Percentiles rank a stretch among this genome's conserved stretches.
These are phyloP conservation scores for Takifugu rubripes DNA, from an alignment of 2,797 vertebrate genomes.

Conservation along the genomic window DNA sequence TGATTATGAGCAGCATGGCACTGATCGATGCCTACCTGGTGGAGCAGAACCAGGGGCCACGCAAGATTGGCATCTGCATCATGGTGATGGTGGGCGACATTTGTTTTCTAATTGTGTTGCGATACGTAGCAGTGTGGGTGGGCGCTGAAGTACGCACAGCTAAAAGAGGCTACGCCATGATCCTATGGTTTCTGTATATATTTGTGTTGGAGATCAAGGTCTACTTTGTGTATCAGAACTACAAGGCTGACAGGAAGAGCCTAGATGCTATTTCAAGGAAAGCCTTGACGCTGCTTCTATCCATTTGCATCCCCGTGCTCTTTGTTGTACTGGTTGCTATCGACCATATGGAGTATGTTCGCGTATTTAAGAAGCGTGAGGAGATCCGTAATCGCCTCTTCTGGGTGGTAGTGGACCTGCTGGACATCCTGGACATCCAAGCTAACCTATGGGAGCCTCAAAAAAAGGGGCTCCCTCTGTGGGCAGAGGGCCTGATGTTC, in stretches of 20 bases:
- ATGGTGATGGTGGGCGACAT: conserved; percentile 87
- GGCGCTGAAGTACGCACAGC: conserved; percentile 86
- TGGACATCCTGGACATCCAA: conserved; percentile 88
- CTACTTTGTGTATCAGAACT: conserved; percentile 89
- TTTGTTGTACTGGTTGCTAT: conserved; percentile 80
- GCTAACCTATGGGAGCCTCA: conserved; percentile 86
- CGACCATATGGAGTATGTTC: conserved; percentile 86
- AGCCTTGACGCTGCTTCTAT: conserved; percentile 76
- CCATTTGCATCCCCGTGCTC: conserved; percentile 77
- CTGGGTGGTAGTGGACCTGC: conserved; percentile 87
- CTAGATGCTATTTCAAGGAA: conserved; percentile 80
- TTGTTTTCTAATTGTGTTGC: conserved; percentile 84
- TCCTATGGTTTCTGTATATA: conserved; percentile 84
- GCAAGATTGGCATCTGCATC: conserved; percentile 80
- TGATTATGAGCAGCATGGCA: conserved; percentile 84
- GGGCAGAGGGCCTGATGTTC: conserved; percentile 84
- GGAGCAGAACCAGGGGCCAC: conserved; percentile 82
- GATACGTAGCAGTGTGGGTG: conserved; percentile 87
- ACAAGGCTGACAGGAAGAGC: conserved; percentile 84
- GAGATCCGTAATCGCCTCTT: conserved; percentile 85
- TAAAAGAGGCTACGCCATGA: conserved; percentile 87
- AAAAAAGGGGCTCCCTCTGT: conserved; percentile 79
- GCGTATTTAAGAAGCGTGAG: conserved; percentile 84
- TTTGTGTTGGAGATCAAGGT: conserved; percentile 85
- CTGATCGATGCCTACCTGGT: conserved; percentile 81